Base-by-base conservation (phyloP, 35 echinoderm and acorn worm genomes). In the Acanthaster planci region DNA sequence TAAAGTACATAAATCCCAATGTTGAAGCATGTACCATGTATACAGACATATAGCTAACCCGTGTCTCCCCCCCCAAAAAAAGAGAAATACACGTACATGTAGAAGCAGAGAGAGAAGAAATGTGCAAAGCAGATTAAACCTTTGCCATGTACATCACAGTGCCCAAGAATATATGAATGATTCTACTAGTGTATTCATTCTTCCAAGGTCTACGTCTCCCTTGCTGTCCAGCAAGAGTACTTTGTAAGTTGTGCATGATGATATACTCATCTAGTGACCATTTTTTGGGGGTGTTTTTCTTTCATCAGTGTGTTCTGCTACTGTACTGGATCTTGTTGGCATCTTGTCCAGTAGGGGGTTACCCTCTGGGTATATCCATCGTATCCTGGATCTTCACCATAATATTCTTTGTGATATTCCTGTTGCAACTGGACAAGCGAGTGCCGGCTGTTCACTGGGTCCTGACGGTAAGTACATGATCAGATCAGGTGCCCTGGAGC, bases 281-380 rank as follows among this genome's bases (percentile, higher is more conserved):
- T 6, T 6, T 12, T 6, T 47, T 47, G 4, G 4, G 4, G 42
- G 42, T 47, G 4, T 12, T 47, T 47, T 47, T 12, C 12, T 47
- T 47, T 47, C 42, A 6, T 47, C 23, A 72, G 64, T 19, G 4
- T 1, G 18, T 72, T 7, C 21, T 19, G 14, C 34, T 72, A 4
- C 26, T 72, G 64, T 72, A 72, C 64, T 72, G 64, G 64, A 72
- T 72, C 64, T 72, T 72, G 30, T 15, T 72, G 34, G 64, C 23
- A 72, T 8, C 29, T 29, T 36, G 29, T 0, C 21, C 7, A 9
- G 22, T 2, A 7, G 64, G 26, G 14, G 64, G 64, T 27, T 72
- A 27, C 64, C 64, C 64, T 6, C 18, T 72, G 10, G 26, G 14
- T 9, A 34, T 72, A 14, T 26, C 26, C 64, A 72, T 72, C 34